Evolutionary conservation across 2,888 invertebrate genomes (phyloP).

Genomic region (Coleophora flavipennella): DNA sequence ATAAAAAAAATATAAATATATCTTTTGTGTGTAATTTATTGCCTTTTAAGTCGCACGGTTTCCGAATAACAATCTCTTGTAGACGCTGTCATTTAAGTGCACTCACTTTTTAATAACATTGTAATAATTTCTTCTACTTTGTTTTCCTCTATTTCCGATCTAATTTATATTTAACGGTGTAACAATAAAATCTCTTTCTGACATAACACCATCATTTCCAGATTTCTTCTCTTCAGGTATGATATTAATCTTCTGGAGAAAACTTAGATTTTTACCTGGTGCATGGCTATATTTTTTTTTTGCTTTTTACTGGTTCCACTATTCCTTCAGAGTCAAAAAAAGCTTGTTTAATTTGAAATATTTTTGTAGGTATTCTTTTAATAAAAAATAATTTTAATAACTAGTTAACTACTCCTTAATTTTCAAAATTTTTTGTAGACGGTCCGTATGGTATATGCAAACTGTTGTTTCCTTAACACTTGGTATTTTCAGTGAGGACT

Average conservation of each 20-base stretch:
- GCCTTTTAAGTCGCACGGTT: slow-evolving; percentile 45
- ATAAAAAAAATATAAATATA: slow-evolving; percentile 63
- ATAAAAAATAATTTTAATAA: too few relatives aligned
- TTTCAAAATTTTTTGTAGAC: too few relatives aligned
- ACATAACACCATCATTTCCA: slow-evolving; percentile 11
- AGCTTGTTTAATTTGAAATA: too few relatives aligned
- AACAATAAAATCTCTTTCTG: slow-evolving; percentile 23
- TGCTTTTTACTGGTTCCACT: too few relatives aligned
- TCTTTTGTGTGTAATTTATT: slow-evolving; percentile 45
- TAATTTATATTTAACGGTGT: slow-evolving; percentile 4
- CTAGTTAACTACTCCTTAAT: too few relatives aligned
- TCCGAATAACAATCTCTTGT: slow-evolving; percentile 42
- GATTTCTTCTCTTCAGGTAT: too few relatives aligned
- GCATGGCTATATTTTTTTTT: too few relatives aligned
- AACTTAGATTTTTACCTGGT: too few relatives aligned
- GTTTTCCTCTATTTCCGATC: slow-evolving; percentile 17
- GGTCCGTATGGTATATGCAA: too few relatives aligned
- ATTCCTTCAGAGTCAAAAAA: too few relatives aligned
- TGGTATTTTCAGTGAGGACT: slow-evolving; percentile 82
- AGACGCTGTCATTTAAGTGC: slow-evolving; percentile 38
- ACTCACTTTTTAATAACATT: slow-evolving; percentile 51
- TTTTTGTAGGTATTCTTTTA: too few relatives aligned
- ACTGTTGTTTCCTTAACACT: slow-evolving; percentile 1
- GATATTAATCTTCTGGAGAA: too few relatives aligned
- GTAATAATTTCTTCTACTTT: slow-evolving; percentile 41